A percentile compares a stretch with the other conserved stretches of the same genome.
phyloP scores from a whole-genome alignment of 2,113 vertebrate genomes.

The Ellobius talpinus region DNA sequence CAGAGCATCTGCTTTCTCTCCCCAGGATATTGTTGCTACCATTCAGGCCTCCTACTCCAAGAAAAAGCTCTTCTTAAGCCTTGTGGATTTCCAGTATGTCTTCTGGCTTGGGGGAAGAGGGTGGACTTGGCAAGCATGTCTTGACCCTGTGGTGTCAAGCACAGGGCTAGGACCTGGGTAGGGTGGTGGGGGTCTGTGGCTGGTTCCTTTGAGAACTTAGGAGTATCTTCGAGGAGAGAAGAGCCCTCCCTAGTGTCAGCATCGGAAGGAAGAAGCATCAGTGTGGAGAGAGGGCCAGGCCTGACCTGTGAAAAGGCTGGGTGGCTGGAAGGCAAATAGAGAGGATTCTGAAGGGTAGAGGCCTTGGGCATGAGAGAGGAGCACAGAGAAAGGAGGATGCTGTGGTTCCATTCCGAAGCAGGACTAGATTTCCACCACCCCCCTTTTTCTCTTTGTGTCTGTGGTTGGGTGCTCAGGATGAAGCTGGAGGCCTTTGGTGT shows the following conservation, averaged over 20 bases:
- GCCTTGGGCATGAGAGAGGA: neutral
- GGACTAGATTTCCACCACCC: neutral
- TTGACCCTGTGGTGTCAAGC: neutral
- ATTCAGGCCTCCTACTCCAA: slow-evolving; percentile 87
- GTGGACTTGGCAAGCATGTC: neutral
- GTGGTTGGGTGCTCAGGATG: neutral
- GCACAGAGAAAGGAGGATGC: neutral
- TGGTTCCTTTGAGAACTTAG: neutral
- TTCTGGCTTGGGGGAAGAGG: neutral
- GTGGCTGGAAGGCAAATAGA: neutral
- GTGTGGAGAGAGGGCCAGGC: neutral
- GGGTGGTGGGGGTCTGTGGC: neutral
- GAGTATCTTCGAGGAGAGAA: neutral
- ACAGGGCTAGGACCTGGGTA: neutral
- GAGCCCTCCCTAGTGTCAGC: neutral
- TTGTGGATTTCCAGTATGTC: slow-evolving; percentile 82
- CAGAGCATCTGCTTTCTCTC: neutral
- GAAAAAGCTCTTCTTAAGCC: slow-evolving; percentile 87
- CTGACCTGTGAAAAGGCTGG: neutral
- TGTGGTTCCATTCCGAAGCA: neutral
- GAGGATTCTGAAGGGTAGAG: neutral
- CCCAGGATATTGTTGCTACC: slow-evolving; percentile 70
- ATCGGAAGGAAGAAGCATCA: neutral
- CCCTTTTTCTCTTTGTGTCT: neutral
- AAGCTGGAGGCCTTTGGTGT: neutral